Percentiles rank a stretch among this genome's conserved stretches.
Evolutionary conservation across 2,113 vertebrate genomes (phyloP).

Genomic region (Bubalus kerabau): DNA sequence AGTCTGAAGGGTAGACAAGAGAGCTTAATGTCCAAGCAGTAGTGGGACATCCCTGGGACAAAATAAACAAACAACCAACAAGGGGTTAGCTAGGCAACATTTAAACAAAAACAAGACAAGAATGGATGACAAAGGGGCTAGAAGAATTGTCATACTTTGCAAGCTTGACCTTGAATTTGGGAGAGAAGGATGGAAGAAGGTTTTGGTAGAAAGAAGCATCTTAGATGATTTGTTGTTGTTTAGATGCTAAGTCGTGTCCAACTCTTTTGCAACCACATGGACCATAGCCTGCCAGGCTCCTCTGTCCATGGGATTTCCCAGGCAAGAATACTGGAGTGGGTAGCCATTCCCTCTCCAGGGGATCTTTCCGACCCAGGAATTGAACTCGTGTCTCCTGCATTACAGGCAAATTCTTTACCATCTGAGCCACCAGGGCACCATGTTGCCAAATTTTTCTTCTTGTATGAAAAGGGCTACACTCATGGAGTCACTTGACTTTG

Average conservation of each 20-base stretch:
- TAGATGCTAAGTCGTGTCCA: neutral
- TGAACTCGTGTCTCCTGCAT: neutral
- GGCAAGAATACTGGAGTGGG: neutral
- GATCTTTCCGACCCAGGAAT: neutral
- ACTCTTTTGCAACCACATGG: neutral
- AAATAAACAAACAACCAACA: neutral
- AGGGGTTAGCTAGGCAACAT: neutral
- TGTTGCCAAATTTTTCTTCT: neutral
- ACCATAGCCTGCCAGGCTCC: neutral
- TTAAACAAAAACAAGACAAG: neutral
- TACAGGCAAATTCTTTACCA: neutral
- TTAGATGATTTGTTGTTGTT: neutral
- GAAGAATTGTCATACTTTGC: neutral
- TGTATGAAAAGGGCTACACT: neutral
- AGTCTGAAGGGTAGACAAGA: neutral
- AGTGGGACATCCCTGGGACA: neutral
- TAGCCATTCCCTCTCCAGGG: neutral
- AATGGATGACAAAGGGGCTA: neutral
- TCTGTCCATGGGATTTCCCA: neutral
- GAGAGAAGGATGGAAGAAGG: neutral
- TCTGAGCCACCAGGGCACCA: neutral
- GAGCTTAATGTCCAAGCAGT: neutral
- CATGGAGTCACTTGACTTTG: neutral
- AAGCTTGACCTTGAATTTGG: neutral
- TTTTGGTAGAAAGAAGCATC: neutral